Evolutionary conservation across 2,888 invertebrate genomes (phyloP), one percentile per base, ranked within the genome.

Genomic region (Teinopalpus imperialis): DNA sequence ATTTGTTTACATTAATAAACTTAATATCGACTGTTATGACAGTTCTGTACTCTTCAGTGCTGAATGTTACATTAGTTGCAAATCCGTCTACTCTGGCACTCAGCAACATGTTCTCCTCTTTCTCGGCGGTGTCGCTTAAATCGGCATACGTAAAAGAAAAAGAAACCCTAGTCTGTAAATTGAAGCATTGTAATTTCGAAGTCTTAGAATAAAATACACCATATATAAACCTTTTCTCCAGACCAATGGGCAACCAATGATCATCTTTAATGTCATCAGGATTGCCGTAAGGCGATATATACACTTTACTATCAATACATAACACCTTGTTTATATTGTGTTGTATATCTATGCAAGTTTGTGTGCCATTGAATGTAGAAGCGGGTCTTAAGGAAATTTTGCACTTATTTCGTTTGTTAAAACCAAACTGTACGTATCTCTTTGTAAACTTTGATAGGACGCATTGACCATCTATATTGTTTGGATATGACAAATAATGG

Each of bases 401-500:
- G 60, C 91, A 91, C 56, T 81, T 89, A 1, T 69, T 63, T 59
- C 87, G 74, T 56, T 75, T 75, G 53, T 90, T 90, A 5, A 67
- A 63, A 7, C 90, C 90, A 66, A 91, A 91, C 49, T 80, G 67
- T 14, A 90, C 52, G 8, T 66, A 53, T 42, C 78, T 72, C 43
- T 82, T 69, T 12, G 64, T 65, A 5, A 60, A 57, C 44, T 77
- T 75, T 1, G 74, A 70, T 21, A 73, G 57, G 5, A 71, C 47
- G 60, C 91, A 91, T n/a, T 63, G 42, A 9, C 90, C 90, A 21
- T 80, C 59, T 44, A 67, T 58, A 56, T 85, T 90, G 30, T 60
- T 62, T 0, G 90, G 90, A 20, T 74, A 59, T 9, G 52, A 20
- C 8, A 82, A 52, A 46, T 66, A 51, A 6, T 53, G 63, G 8